A percentile compares a stretch with the other conserved stretches of the same genome.
phyloP scores from a whole-genome alignment of 2,888 invertebrate species.

The Dyspetes luteomarginatus region DNA sequence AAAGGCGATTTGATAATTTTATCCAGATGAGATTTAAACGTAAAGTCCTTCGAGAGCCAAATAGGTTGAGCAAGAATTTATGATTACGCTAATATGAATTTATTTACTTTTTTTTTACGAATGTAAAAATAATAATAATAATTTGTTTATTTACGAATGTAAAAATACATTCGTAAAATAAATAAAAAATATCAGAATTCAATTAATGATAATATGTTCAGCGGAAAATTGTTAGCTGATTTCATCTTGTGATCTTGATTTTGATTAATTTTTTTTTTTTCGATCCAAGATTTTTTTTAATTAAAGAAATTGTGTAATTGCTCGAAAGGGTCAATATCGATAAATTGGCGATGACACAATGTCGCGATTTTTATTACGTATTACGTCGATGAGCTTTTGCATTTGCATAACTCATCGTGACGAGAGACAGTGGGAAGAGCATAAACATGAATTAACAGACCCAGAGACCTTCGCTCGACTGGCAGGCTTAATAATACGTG shows the following conservation, averaged over 20 bases:
- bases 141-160: no score
- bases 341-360: background rate
- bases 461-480: background rate
- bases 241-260: no score
- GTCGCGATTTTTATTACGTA: background rate
- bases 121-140: no score
- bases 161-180: no score
- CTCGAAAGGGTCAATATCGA: background rate
- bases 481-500: background rate
- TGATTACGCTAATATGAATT: background rate
- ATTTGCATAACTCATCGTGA: slow-evolving; percentile 27
- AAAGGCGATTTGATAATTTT: background rate
- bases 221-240: no score
- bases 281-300: no score
- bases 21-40: background rate
- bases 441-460: background rate
- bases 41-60: background rate
- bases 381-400: background rate
- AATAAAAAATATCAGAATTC: no score
- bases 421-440: background rate
- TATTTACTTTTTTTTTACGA: no score
- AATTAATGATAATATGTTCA: no score
- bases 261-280: no score
- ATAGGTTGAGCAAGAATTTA: background rate
- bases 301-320: no score